A percentile compares a stretch with the other conserved stretches of the same genome.
Conservation (phyloP, 2,888 invertebrate genomes). For the Periphyllus acericola region DNA sequence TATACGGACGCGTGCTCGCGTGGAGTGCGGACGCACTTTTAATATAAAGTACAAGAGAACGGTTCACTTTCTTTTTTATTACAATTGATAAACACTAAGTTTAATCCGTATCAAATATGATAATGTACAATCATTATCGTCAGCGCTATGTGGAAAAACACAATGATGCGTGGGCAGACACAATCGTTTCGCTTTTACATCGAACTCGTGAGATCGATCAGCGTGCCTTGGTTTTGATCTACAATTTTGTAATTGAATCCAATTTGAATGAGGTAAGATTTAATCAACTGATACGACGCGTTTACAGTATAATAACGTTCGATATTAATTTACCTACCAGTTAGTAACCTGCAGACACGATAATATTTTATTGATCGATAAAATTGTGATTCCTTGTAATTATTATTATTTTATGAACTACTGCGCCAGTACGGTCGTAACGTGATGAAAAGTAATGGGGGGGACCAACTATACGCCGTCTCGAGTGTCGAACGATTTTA, state of each 20-base stretch:
- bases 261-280: slow-evolving; percentile 46
- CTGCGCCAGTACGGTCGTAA: not conserved
- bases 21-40: not conserved
- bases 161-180: slow-evolving; percentile 45
- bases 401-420: slow-evolving; percentile 3
- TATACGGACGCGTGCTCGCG: not conserved
- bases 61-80: not conserved
- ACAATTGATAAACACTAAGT: not conserved
- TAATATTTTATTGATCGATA: slow-evolving; percentile 29
- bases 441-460: not conserved
- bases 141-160: not conserved
- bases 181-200: slow-evolving; percentile 29
- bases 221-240: not conserved
- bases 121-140: not conserved
- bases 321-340: slow-evolving; percentile 34
- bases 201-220: not conserved
- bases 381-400: slow-evolving; percentile 21
- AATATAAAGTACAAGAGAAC: not conserved
- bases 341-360: slow-evolving; percentile 17
- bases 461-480: not conserved
- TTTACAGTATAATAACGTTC: not conserved
- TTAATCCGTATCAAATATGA: not conserved
- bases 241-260: slow-evolving; percentile 54
- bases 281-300: slow-evolving; percentile 26
- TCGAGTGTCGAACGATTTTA: not conserved